Evolutionary conservation across 2,113 vertebrate genomes (phyloP).

Genomic region (Tyto alba): DNA sequence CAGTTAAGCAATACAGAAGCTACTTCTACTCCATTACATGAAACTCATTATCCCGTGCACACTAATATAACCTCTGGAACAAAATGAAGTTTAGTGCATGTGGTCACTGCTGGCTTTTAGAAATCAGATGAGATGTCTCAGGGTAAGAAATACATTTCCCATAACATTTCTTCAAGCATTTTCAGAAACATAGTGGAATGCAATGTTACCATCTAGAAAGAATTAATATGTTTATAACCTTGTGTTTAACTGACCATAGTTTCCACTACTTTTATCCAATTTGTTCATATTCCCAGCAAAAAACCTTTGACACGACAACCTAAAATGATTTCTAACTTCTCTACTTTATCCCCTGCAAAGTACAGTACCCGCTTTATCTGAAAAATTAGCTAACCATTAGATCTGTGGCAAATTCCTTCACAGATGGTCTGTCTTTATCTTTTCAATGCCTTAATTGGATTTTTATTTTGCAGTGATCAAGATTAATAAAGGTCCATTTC

Average conservation of each 20-base stretch:
- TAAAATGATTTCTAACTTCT: neutral
- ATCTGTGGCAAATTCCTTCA: conserved; percentile 33
- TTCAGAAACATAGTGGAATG: neutral
- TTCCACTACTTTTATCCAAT: neutral
- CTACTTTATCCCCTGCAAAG: neutral
- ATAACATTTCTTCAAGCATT: neutral
- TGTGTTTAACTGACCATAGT: neutral
- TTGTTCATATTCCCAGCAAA: neutral
- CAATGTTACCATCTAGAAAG: neutral
- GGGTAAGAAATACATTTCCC: neutral
- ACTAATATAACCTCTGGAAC: neutral
- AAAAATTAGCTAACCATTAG: conserved; percentile 41
- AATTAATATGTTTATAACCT: neutral
- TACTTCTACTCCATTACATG: neutral
- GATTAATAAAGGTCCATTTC: conserved; percentile 36
- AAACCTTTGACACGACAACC: neutral
- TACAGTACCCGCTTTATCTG: neutral
- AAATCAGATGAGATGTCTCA: neutral
- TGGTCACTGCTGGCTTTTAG: neutral
- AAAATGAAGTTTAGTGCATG: neutral
- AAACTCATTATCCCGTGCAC: neutral
- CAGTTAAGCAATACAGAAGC: neutral
- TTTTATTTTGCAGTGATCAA: conserved; percentile 17
- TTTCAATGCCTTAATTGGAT: conserved; percentile 54
- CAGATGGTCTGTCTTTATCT: conserved; percentile 61